Evolutionary conservation across 2,797 vertebrate species (phyloP), one percentile per base, ranked within the genome.

Genomic region (Syngnathus rostellatus): DNA sequence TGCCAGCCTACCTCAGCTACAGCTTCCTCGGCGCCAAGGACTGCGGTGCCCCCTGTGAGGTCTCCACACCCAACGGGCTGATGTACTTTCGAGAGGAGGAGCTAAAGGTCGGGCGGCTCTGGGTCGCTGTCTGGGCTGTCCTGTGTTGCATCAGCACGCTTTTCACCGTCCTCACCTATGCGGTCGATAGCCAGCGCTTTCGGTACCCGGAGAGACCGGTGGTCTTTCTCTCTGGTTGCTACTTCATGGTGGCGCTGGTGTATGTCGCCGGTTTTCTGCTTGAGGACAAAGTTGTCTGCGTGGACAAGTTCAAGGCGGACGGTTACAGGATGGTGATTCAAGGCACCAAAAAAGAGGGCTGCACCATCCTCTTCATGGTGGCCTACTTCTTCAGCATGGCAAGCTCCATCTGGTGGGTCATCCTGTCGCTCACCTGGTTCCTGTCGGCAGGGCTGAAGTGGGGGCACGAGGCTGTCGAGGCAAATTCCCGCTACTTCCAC

Each of bases 71-170:
- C 9, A 93, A 93, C 0, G 97, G 97, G 17, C 91, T 98, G 53
- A 97, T 99, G 97, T 98, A 98, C 81, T 99, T 98, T 71, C 90
- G 93, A 25, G 94, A 97, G 79, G 93, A 96, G 1, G 97, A 99
- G 83, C 90, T 97, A 4, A 94, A 94, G 63, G 98, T 98, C 48
- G 95, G 95, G 46, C 92, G 96, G 2, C 88, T 98, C 0, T 96
- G 96, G 96, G 94, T 99, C 5, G 96, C 95, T 0, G 94, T 97
- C 75, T 99, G 97, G 97, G 95, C 97, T 0, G 83, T 93, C 16
- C 84, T 97, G 57, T 95, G 94, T 73, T 94, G 92, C 0, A 85
- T 92, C 71, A 95, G 94, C 78, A 94, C 94, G 0, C 91, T 97
- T 64, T 95, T 97, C 89, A 95, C 94, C 0, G 91, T 96, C 19